These are phyloP conservation scores for Thaumetopoea pityocampa DNA, from an alignment of 1,140 invertebrate genomes.

Conservation along the genomic window DNA sequence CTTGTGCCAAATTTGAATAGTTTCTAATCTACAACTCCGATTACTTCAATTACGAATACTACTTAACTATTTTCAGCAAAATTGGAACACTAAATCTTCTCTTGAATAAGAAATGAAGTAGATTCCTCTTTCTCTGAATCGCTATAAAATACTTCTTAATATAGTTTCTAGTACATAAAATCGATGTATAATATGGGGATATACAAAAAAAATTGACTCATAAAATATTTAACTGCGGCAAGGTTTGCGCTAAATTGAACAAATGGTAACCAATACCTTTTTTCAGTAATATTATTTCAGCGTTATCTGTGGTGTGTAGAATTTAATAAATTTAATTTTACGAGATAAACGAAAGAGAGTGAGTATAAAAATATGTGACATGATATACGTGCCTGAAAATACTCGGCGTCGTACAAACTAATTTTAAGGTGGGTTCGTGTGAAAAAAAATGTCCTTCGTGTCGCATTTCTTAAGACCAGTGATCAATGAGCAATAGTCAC, in stretches of 20 bases:
- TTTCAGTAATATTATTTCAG: too few relatives aligned
- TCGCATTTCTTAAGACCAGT: conserved; percentile 50
- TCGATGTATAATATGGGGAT: too few relatives aligned
- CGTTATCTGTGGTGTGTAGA: neutral
- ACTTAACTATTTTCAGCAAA: conserved; percentile 5
- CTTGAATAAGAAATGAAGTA: conserved; percentile 5
- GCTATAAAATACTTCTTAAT: conserved; percentile 1
- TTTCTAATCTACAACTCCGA: too few relatives aligned
- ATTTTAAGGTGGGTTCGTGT: conserved; percentile 34
- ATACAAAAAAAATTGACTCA: too few relatives aligned
- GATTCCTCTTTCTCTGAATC: neutral
- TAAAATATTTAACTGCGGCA: too few relatives aligned
- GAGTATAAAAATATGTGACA: neutral
- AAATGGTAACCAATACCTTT: too few relatives aligned
- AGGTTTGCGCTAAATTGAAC: too few relatives aligned
- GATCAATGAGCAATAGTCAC: conserved; percentile 53
- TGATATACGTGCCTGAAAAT: conserved; percentile 8
- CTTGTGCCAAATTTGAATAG: too few relatives aligned
- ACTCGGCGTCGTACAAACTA: conserved; percentile 4
- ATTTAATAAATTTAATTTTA: conserved; percentile 1
- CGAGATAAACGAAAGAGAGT: neutral
- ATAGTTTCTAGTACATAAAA: conserved; percentile 5
- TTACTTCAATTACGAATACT: neutral
- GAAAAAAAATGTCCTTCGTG: conserved; percentile 57
- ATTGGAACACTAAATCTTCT: neutral